Evolutionary conservation across 2,888 invertebrate genomes (phyloP).

Genomic region (Drosophila setosimentum): DNA sequence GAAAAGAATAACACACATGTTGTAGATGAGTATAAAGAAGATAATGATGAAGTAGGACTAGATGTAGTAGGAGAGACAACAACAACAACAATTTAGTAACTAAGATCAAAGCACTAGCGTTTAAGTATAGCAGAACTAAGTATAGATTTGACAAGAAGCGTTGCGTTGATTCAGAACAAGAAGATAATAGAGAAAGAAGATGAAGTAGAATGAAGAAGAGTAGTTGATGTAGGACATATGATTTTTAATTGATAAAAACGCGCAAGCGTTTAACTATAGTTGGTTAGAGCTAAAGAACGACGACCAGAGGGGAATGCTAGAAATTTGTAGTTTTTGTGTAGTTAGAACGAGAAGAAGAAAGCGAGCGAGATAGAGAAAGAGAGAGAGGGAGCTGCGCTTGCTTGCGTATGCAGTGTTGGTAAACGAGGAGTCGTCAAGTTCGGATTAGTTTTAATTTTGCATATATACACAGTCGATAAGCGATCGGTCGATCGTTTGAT

Average conservation of each 20-base stretch:
- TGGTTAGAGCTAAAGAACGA: conserved; percentile 38
- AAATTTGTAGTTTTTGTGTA: conserved; percentile 68
- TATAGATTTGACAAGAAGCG: conserved; percentile 42
- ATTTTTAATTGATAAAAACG: conserved; percentile 65
- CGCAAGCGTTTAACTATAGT: conserved; percentile 34
- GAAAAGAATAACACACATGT: conserved; percentile 33
- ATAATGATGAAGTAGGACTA: conserved; percentile 34
- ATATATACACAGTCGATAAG: conserved; percentile 10
- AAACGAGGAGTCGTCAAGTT: conserved; percentile 52
- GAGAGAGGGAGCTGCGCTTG: conserved; percentile 2
- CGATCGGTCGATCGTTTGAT: not conserved
- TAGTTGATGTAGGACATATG: conserved; percentile 55
- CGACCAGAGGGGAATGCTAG: conserved; percentile 23
- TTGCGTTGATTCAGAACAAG: conserved; percentile 40
- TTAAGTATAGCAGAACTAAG: conserved; percentile 69
- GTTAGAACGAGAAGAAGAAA: conserved; percentile 53
- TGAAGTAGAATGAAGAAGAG: conserved; percentile 20
- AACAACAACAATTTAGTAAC: conserved; percentile 49
- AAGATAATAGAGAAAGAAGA: not conserved
- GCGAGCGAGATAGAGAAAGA: not conserved
- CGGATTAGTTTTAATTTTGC: conserved; percentile 54
- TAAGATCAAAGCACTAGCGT: conserved; percentile 73
- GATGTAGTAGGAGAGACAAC: conserved; percentile 44
- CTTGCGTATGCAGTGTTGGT: conserved; percentile 44
- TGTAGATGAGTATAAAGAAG: conserved; percentile 30